These are phyloP conservation scores for Ara ararauna DNA, from an alignment of 2,797 vertebrate genomes.

Conservation along the genomic window DNA sequence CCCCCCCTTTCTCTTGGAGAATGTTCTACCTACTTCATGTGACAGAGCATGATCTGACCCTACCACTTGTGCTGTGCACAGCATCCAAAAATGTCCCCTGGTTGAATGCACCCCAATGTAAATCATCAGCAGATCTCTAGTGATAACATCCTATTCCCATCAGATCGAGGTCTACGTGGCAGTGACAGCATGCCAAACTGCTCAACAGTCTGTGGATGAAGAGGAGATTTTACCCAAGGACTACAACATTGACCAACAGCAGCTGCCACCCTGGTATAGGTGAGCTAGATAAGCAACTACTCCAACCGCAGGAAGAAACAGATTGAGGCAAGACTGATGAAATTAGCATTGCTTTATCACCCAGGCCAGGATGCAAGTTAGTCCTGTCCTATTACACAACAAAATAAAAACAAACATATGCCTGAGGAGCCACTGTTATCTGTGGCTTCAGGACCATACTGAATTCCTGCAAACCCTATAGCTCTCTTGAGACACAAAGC, in stretches of 20 bases:
- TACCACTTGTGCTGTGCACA: background rate
- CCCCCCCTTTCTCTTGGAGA: background rate
- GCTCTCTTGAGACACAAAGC: background rate
- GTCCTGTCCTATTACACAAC: background rate
- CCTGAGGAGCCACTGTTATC: background rate
- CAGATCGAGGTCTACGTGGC: background rate
- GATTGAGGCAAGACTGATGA: background rate
- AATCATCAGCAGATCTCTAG: background rate
- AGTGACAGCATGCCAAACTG: background rate
- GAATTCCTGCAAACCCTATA: background rate
- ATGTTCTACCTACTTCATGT: background rate
- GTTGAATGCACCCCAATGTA: background rate
- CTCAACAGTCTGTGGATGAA: background rate
- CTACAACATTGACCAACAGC: background rate
- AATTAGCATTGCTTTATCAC: background rate
- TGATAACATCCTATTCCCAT: background rate
- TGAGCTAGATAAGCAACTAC: background rate
- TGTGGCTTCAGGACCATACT: background rate
- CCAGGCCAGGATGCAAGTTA: background rate
- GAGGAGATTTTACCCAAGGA: background rate
- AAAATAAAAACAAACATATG: background rate
- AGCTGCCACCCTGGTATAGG: background rate
- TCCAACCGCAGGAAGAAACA: background rate
- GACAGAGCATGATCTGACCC: background rate
- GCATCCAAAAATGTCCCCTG: background rate